Evolutionary conservation across 2,113 vertebrate species (phyloP), one percentile per base, ranked within the genome.

Genomic region (Megaceryle torquata): DNA sequence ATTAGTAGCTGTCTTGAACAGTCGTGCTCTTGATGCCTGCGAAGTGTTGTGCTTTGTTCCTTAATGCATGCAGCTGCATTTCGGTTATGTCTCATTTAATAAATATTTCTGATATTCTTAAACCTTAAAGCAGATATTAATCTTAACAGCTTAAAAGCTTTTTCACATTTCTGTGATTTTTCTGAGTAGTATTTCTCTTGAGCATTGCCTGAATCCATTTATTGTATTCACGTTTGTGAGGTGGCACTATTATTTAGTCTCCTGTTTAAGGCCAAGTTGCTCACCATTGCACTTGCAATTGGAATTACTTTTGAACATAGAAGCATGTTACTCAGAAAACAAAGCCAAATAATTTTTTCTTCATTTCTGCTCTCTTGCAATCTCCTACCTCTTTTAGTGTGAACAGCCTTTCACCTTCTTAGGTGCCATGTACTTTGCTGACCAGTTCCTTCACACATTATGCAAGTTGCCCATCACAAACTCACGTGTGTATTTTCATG

Each of bases 81-180:
- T 97, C 97, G 88, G 97, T 91, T 72, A 82, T 95, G 94, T 96
- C 88, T 95, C 79, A 74, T 91, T 95, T 95, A 94, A 92, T 95
- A 94, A 91, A 82, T 22, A 10, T 88, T 92, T 86, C 63, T 94
- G 95, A 96, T 97, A 96, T 96, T 97, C 92, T 97, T 98, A 98
- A 98, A 97, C 98, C 98, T 98, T 98, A 97, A 98, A 98, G 98
- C 97, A 97, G 54, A 93, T 96, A 95, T 96, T 94, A 92, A 92
- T 93, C 22, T 39, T 76, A 71, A 53, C 20, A 76, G 31, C 33
- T 89, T 91, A 37, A 91, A 95, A 92, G 15, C 22, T 86, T 74
- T 72, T 28, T 9, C 9, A 86, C 71, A 82, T 78, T 86, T 95
- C 84, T 71, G 4, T 74, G 33, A 37, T 81, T 67, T 57, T 57